These are phyloP conservation scores for Vombatus ursinus DNA, from an alignment of 2,113 vertebrate genomes.

Conservation along the genomic window DNA sequence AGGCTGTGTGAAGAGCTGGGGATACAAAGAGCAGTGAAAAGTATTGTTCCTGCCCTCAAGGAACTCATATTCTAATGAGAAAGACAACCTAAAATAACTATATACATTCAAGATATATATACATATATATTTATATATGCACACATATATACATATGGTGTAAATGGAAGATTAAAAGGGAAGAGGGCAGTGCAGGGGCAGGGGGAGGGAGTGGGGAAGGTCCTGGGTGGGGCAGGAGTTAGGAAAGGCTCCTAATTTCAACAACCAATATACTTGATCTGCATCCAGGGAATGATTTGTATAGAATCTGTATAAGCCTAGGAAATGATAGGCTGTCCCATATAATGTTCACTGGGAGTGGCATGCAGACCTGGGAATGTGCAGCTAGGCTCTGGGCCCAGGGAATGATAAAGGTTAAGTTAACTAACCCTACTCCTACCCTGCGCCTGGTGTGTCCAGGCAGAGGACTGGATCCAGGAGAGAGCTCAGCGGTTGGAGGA, in stretches of 20 bases:
- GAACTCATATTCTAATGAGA: background rate
- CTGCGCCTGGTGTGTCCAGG: slow-evolving; percentile 76
- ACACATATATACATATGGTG: too few relatives aligned
- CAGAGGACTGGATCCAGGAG: slow-evolving; percentile 90
- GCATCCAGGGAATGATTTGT: background rate
- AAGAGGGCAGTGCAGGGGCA: background rate
- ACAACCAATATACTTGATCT: background rate
- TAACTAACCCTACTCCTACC: background rate
- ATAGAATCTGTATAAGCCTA: background rate
- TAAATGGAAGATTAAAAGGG: too few relatives aligned
- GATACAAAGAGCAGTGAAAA: background rate
- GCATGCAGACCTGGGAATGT: rapidly evolving
- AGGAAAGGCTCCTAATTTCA: background rate
- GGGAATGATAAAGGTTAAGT: rapidly evolving
- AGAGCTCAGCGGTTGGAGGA: slow-evolving; percentile 88
- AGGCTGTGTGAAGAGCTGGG: background rate
- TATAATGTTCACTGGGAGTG: background rate
- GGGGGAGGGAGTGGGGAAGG: too few relatives aligned
- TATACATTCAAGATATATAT: background rate
- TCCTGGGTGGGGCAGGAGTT: background rate
- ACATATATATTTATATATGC: too few relatives aligned
- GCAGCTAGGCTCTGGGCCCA: background rate
- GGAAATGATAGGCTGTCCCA: background rate
- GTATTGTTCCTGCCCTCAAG: background rate
- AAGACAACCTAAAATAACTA: background rate